Percentiles rank a stretch among this genome's conserved stretches.
Evolutionary conservation across 2,113 vertebrate genomes (phyloP).

Genomic region (Periophthalmus modestus): DNA sequence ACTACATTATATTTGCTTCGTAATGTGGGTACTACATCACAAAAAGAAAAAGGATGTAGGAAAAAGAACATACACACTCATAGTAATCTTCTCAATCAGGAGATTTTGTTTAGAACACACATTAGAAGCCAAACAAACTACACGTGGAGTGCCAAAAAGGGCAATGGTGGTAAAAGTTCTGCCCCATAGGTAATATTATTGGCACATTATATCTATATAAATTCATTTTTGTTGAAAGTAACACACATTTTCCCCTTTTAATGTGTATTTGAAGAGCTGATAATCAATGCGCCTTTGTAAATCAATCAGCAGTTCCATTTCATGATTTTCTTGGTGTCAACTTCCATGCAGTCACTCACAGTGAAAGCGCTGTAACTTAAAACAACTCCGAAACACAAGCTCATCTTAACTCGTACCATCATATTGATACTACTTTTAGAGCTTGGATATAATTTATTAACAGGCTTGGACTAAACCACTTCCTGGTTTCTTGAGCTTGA

Average conservation of each 20-base stretch:
- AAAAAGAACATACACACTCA: background rate
- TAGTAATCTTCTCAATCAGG: background rate
- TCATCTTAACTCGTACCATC: conserved; percentile 30
- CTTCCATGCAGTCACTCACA: background rate
- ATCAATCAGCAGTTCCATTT: background rate
- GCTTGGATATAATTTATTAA: conserved; percentile 65
- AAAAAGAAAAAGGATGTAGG: conserved; percentile 28
- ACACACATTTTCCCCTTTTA: too few relatives aligned
- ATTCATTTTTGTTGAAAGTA: too few relatives aligned
- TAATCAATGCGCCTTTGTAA: background rate
- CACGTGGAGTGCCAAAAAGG: background rate
- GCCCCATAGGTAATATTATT: background rate
- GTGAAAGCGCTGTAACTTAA: conserved; percentile 52
- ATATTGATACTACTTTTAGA: conserved; percentile 55
- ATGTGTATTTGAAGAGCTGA: too few relatives aligned
- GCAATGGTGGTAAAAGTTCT: background rate
- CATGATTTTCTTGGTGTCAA: background rate
- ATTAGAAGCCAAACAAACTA: background rate
- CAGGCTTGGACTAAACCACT: conserved; percentile 31
- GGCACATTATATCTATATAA: background rate
- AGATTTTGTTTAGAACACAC: background rate
- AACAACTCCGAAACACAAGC: conserved; percentile 57
- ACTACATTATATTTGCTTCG: conserved; percentile 5
- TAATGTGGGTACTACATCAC: conserved; percentile 35
- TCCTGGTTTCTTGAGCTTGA: conserved; percentile 32